Evolutionary conservation across 2,888 invertebrate species (phyloP).

Genomic region (Spodoptera littoralis): DNA sequence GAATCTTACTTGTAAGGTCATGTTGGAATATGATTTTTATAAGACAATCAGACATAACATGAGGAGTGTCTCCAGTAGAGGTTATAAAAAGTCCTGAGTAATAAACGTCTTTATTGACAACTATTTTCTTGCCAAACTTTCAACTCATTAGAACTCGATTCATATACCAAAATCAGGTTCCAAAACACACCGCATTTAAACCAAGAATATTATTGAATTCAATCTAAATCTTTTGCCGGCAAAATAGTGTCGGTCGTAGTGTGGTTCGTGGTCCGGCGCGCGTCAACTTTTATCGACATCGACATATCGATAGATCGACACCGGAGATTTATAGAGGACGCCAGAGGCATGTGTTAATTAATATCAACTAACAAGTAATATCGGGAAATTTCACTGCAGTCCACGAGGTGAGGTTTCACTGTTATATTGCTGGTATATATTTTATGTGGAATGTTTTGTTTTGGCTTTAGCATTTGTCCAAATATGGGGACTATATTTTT

Average conservation of each 20-base stretch:
- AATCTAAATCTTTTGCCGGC: constrained; percentile 38
- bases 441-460: constrained; percentile 4
- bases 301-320: constrained; percentile 76
- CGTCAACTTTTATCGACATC: constrained; percentile 65
- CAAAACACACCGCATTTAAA: constrained; percentile 36
- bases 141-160: background rate
- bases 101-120: no score
- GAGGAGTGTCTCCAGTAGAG: no score
- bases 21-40: no score
- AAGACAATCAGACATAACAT: no score
- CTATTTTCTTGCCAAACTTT: no score
- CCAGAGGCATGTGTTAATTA: constrained; percentile 81
- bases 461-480: background rate
- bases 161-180: constrained; percentile 3
- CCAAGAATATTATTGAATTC: constrained; percentile 42
- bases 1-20: no score
- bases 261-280: constrained; percentile 46
- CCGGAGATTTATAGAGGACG: constrained; percentile 78
- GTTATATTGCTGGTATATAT: constrained; percentile 23
- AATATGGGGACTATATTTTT: background rate
- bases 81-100: no score
- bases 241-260: constrained; percentile 55
- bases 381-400: constrained; percentile 48
- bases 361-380: constrained; percentile 70
- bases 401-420: constrained; percentile 34